Conservation (phyloP, 2,888 invertebrate species). For the Aromia moschata region DNA sequence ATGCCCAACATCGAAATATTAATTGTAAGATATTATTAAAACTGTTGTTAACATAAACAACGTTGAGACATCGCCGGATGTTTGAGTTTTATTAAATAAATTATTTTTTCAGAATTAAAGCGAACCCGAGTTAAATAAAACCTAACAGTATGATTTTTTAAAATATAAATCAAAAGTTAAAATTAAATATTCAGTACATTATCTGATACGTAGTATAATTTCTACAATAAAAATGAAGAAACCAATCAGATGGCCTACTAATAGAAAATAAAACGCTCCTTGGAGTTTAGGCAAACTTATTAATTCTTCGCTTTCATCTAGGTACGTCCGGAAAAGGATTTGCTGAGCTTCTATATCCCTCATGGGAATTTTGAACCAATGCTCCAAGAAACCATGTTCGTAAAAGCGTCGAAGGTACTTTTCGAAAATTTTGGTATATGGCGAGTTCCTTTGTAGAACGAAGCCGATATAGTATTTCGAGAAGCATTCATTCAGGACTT, state of each 20-base stretch:
- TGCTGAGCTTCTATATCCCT: conserved; percentile 21
- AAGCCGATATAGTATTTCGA: conserved; percentile 39
- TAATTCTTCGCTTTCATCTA: conserved; percentile 4
- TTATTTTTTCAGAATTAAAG: no score
- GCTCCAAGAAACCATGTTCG: conserved; percentile 40
- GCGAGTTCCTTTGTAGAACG: conserved; percentile 41
- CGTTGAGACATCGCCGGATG: no score
- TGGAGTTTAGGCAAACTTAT: conserved; percentile 33
- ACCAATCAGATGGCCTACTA: conserved; percentile 29
- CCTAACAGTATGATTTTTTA: no score
- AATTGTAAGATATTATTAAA: no score
- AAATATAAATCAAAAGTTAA: no score
- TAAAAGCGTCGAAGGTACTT: conserved; percentile 27
- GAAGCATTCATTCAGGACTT: conserved; percentile 43
- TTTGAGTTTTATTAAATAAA: no score
- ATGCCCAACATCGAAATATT: no score
- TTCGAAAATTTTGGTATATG: conserved; percentile 38
- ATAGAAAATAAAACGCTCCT: conserved; percentile 34
- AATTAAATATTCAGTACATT: no score
- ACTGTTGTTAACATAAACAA: no score
- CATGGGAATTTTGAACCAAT: conserved; percentile 33
- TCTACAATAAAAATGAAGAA: conserved; percentile 34
- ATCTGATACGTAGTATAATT: no score
- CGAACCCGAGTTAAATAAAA: no score
- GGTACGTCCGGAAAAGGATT: conserved; percentile 22